phyloP scores from a whole-genome alignment of 1,140 invertebrate genomes.

The Maniola jurtina region DNA sequence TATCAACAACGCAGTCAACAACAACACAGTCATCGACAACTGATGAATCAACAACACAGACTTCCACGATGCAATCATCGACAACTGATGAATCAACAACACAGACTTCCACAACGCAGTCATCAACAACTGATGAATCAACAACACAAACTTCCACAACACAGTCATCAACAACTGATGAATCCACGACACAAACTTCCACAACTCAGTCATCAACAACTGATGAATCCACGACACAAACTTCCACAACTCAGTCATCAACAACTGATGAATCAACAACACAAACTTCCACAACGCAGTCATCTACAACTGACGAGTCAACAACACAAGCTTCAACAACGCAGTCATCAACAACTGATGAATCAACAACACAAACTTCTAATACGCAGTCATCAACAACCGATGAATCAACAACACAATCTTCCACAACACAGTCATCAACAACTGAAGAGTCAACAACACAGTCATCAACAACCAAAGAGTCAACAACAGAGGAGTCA shows the following conservation, averaged over 20 bases:
- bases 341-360: conserved; percentile 30
- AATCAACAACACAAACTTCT: conserved; percentile 34
- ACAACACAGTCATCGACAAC: conserved; percentile 27
- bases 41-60: conserved; percentile 27
- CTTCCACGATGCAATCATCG: conserved; percentile 32
- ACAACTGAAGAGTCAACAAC: conserved; percentile 32
- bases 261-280: conserved; percentile 36
- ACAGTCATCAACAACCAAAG: conserved; percentile 29
- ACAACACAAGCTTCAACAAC: conserved; percentile 39
- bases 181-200: conserved; percentile 38
- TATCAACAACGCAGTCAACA: conserved; percentile 26
- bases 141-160: conserved; percentile 29
- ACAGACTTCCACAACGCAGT: conserved; percentile 38
- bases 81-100: conserved; percentile 35
- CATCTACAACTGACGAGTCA: conserved; percentile 42
- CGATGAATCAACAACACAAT: conserved; percentile 49
- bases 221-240: conserved; percentile 47
- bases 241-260: conserved; percentile 33
- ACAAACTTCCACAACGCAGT: conserved; percentile 31
- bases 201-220: conserved; percentile 37
- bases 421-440: conserved; percentile 33
- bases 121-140: conserved; percentile 33
- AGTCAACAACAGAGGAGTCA: conserved; percentile 33
- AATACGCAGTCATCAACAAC: conserved; percentile 38
- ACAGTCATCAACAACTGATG: conserved; percentile 39